Evolutionary conservation across 2,888 invertebrate species (phyloP).

Genomic region (Ochlodes sylvanus): DNA sequence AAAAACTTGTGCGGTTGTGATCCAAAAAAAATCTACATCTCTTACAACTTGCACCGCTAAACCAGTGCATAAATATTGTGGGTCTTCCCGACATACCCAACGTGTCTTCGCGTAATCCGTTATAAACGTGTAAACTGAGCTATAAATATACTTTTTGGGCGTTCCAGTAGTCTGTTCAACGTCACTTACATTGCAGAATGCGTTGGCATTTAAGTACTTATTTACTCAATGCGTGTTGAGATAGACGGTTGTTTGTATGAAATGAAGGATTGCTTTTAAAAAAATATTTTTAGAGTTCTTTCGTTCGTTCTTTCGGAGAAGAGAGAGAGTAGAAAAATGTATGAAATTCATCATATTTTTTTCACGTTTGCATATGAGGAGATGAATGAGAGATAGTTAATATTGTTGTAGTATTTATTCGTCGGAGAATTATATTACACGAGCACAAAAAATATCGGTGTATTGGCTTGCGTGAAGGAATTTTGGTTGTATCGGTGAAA

Average conservation of each 20-base stretch:
- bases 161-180: constrained; percentile 21
- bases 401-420: no score
- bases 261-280: not conserved
- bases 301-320: no score
- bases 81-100: constrained; percentile 18
- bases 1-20: not conserved
- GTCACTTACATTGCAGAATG: constrained; percentile 9
- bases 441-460: not conserved
- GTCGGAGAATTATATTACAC: not conserved
- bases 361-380: no score
- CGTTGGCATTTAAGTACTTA: not conserved
- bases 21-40: not conserved
- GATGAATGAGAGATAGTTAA: no score
- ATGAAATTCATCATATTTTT: no score
- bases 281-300: no score
- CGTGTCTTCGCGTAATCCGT: constrained; percentile 39
- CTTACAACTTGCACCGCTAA: constrained; percentile 13
- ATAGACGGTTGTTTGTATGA: not conserved
- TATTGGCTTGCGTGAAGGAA: not conserved
- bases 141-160: constrained; percentile 39
- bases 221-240: not conserved
- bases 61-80: constrained; percentile 22
- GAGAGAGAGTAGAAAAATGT: no score
- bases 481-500: not conserved
- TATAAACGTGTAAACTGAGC: constrained; percentile 43